These are phyloP conservation scores for Acrocyrtus sp. DNA, from an alignment of 2,888 invertebrate species.

Conservation along the genomic window DNA sequence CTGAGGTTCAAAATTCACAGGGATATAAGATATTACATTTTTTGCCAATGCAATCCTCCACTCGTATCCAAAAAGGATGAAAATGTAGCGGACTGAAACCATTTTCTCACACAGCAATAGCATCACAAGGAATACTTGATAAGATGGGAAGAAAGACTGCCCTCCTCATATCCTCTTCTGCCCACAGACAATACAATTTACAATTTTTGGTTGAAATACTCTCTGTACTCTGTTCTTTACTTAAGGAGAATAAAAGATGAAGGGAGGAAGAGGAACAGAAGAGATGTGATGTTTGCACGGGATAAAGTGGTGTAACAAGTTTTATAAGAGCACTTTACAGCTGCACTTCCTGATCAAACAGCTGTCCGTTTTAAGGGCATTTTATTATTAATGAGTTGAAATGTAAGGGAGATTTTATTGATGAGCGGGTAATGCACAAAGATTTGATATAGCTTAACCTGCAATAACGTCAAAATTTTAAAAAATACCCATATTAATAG, in stretches of 20 bases:
- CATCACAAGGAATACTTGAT: not conserved
- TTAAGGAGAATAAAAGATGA: not conserved
- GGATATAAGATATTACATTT: too few species aligned
- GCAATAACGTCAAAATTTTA: too few species aligned
- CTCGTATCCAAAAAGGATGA: not conserved
- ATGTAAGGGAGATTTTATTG: slow-evolving; percentile 32
- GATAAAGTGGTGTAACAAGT: not conserved
- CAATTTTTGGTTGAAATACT: not conserved
- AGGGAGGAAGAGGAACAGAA: not conserved
- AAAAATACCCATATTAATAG: too few species aligned
- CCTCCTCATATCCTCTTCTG: not conserved
- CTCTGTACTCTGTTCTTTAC: not conserved
- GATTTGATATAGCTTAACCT: too few species aligned
- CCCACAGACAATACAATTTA: not conserved
- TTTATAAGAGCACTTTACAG: slow-evolving; percentile 1
- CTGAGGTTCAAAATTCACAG: not conserved
- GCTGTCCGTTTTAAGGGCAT: slow-evolving; percentile 40
- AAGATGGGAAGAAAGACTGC: not conserved
- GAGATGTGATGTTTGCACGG: not conserved
- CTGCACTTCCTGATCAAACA: slow-evolving; percentile 20
- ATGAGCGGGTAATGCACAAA: slow-evolving; percentile 25
- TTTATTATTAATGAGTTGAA: slow-evolving; percentile 51
- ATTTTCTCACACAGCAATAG: not conserved
- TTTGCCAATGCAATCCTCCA: slow-evolving; percentile 15
- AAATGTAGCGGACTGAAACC: not conserved